Conservation (phyloP, 2,888 invertebrate species). For the Drosophila trichaetosa region DNA sequence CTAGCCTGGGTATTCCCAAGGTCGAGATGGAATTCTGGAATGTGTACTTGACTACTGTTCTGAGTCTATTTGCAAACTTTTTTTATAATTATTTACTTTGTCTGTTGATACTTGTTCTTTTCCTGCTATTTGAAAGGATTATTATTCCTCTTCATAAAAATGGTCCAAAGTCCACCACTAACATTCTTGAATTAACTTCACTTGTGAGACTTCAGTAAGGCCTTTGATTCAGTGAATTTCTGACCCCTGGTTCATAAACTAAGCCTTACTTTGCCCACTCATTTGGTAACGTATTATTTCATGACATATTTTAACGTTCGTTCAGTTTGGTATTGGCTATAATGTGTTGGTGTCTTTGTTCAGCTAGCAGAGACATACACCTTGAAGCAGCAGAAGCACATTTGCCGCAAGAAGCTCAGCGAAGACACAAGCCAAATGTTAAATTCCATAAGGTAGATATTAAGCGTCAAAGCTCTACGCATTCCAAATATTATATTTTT, state of each 20-base stretch:
- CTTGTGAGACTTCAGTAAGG: background rate
- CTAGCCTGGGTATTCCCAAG: background rate
- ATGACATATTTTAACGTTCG: background rate
- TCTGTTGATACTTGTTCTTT: background rate
- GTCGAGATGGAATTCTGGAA: background rate
- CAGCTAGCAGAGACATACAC: slow-evolving; percentile 8
- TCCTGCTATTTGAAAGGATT: background rate
- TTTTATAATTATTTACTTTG: background rate
- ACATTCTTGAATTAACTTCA: background rate
- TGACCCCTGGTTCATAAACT: background rate
- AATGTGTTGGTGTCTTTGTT: background rate
- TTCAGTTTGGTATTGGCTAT: background rate
- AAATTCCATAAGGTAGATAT: background rate
- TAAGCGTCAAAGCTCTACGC: background rate
- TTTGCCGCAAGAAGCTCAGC: slow-evolving; percentile 14
- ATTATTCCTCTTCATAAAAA: background rate
- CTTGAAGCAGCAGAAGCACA: background rate
- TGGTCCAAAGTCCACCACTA: background rate
- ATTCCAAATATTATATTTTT: background rate
- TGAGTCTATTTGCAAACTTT: background rate
- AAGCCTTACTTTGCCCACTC: background rate
- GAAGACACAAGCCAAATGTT: slow-evolving; percentile 8
- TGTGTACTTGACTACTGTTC: background rate
- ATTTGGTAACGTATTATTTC: background rate
- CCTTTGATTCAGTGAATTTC: background rate